These are phyloP conservation scores for Mesorhabditis spiculigera DNA, from an alignment of 2,888 invertebrate genomes.

Conservation along the genomic window DNA sequence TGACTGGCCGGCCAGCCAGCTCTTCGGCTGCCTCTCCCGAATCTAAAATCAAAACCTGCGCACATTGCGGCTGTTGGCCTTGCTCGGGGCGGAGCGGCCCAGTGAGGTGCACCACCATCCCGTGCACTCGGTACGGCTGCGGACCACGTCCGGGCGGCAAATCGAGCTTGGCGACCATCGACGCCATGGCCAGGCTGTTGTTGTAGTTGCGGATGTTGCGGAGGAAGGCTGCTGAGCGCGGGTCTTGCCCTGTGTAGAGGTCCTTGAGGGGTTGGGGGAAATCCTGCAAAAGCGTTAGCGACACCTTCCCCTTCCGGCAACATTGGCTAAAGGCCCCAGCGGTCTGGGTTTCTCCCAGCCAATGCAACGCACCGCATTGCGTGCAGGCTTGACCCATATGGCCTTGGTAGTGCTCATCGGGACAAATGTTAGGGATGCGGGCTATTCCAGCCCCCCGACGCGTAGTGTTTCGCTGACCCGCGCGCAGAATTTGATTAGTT, in stretches of 20 bases:
- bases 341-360: not conserved
- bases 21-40: slow-evolving; percentile 16
- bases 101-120: slow-evolving; percentile 9
- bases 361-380: not conserved
- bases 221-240: no score
- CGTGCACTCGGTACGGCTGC: no score
- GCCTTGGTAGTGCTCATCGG: not conserved
- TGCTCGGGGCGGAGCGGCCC: slow-evolving; percentile 10
- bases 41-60: slow-evolving; percentile 15
- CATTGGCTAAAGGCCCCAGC: slow-evolving; percentile 7
- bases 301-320: slow-evolving; percentile 9
- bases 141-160: no score
- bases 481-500: no score
- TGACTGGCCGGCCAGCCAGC: slow-evolving; percentile 11
- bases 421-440: no score
- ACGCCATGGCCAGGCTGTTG: no score
- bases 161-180: no score
- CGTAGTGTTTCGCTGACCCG: no score
- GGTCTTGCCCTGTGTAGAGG: not conserved
- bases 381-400: not conserved
- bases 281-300: slow-evolving; percentile 1
- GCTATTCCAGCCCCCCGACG: no score
- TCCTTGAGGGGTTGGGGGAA: slow-evolving; percentile 4
- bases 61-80: slow-evolving; percentile 8
- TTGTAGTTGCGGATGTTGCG: no score